Evolutionary conservation across 1,140 invertebrate genomes (phyloP), one percentile per base, ranked within the genome.

Genomic region (Dinothrombium tinctorium): DNA sequence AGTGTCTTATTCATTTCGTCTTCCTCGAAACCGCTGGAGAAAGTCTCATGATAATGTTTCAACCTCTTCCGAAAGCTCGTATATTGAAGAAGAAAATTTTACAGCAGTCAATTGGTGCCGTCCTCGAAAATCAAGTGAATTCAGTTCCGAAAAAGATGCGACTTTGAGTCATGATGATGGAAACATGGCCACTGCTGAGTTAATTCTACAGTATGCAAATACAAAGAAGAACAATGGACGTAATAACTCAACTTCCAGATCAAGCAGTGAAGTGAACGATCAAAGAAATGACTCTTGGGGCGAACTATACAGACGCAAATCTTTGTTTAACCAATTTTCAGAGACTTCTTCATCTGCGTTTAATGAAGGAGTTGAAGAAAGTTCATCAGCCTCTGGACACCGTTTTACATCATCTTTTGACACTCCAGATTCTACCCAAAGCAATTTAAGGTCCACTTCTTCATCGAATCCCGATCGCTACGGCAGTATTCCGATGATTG

Each of bases 41-140:
- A 7, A n/a, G n/a, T 28, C 26, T 28, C 26, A 38, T 14, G 37
- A 38, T 26, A 38, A 38, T 38, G 21, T 24, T n/a, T 38, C 37
- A 3, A 38, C 19, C 14, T 38, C 37, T 38, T 38, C 37, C n/a
- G 37, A 38, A n/a, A 38, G 37, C 6, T 38, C 37, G n/a, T 38
- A 24, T 14, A 24, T 23, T 20, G 37, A 38, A 3, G 37, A 38
- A n/a, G 26, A 28, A 28, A 9, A 7, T 7, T 28, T 28, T 28
- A 28, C 26, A 28, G 26, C n/a, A n/a, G 26, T n/a, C 8, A n/a
- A 28, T 8, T 28, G 26, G 26, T 28, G 26, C n/a, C 26, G 26
- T 8, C 26, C 26, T 28, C 26, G 26, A 28, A 28, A 7, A 28
- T n/a, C n/a, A n/a, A n/a, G n/a, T n/a, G n/a, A n/a, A n/a, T n/a